Conservation (phyloP, 2,113 vertebrate species). For the Anoplopoma fimbria region DNA sequence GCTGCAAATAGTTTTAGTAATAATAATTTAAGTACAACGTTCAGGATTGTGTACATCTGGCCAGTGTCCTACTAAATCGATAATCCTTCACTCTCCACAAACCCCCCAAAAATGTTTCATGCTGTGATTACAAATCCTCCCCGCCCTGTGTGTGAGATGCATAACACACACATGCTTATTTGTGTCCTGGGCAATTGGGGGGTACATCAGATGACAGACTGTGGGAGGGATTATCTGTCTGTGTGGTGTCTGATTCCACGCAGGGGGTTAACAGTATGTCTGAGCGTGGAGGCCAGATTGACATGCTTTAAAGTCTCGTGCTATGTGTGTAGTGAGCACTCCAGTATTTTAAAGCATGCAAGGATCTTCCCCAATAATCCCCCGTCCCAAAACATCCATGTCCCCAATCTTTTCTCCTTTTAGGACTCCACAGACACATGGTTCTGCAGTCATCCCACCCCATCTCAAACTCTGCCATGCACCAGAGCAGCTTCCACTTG, state of each 20-base stretch:
- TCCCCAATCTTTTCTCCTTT: slow-evolving; percentile 45
- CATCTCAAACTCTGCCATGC: slow-evolving; percentile 31
- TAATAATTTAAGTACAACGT: slow-evolving; percentile 4
- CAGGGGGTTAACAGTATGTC: slow-evolving; percentile 43
- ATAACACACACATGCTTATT: slow-evolving; percentile 35
- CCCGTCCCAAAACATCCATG: slow-evolving; percentile 30
- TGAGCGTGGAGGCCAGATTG: slow-evolving; percentile 37
- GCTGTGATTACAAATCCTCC: slow-evolving; percentile 66
- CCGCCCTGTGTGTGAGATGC: slow-evolving; percentile 9
- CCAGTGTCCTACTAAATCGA: slow-evolving; percentile 62
- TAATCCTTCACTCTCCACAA: slow-evolving; percentile 69
- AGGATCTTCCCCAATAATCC: slow-evolving; percentile 51
- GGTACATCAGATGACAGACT: slow-evolving; percentile 62
- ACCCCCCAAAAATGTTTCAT: slow-evolving; percentile 38
- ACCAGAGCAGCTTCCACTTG: slow-evolving; percentile 66
- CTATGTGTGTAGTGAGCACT: slow-evolving; percentile 13
- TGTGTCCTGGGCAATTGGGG: slow-evolving; percentile 21
- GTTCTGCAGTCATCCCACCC: slow-evolving; percentile 5
- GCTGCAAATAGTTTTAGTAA: slow-evolving; percentile 1
- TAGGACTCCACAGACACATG: slow-evolving; percentile 2
- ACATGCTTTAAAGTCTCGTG: slow-evolving; percentile 37
- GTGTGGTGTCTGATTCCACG: slow-evolving; percentile 66
- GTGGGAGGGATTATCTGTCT: slow-evolving; percentile 74
- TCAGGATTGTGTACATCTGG: slow-evolving; percentile 48
- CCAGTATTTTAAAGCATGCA: slow-evolving; percentile 44